Conservation (phyloP, 92 coral and sea anemone species). For the Metridium senile region DNA sequence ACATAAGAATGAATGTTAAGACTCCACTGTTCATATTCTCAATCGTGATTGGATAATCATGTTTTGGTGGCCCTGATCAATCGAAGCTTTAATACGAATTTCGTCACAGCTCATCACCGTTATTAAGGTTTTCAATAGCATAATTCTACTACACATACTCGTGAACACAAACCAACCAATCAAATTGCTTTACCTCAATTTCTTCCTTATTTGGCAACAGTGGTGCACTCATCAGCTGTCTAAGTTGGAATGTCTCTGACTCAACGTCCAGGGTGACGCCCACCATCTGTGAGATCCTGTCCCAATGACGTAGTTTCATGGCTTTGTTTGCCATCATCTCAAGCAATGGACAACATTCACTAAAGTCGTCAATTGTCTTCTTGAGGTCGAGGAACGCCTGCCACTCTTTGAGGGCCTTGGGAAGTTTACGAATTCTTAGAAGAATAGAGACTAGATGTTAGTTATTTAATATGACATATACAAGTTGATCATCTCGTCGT, state of each 20-base stretch:
- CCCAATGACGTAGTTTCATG: slow-evolving; percentile 98
- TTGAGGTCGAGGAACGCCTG: slow-evolving; percentile 97
- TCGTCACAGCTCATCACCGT: no score
- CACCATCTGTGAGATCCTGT: slow-evolving; percentile 79
- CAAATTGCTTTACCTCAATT: slow-evolving; percentile 73
- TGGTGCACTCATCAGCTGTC: slow-evolving; percentile 98
- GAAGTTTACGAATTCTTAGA: slow-evolving; percentile 90
- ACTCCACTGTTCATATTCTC: no score
- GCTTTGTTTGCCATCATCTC: slow-evolving; percentile 99
- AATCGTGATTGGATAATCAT: no score
- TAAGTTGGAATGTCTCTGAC: slow-evolving; percentile 92
- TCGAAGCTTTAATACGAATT: no score
- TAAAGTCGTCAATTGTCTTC: slow-evolving; percentile 98
- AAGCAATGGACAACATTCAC: slow-evolving; percentile 96
- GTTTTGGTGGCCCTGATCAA: no score
- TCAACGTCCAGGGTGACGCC: slow-evolving; percentile 93
- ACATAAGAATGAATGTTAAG: no score
- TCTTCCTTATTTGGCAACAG: slow-evolving; percentile 96
- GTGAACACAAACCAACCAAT: neutral
- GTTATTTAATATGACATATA: no score
- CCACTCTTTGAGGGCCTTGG: slow-evolving; percentile 98
- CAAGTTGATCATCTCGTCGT: no score
- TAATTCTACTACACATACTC: no score
- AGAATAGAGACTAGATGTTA: neutral
- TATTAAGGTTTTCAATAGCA: no score